phyloP scores from a whole-genome alignment of 2,797 vertebrate species.

The Pseudomugil tenellus region DNA sequence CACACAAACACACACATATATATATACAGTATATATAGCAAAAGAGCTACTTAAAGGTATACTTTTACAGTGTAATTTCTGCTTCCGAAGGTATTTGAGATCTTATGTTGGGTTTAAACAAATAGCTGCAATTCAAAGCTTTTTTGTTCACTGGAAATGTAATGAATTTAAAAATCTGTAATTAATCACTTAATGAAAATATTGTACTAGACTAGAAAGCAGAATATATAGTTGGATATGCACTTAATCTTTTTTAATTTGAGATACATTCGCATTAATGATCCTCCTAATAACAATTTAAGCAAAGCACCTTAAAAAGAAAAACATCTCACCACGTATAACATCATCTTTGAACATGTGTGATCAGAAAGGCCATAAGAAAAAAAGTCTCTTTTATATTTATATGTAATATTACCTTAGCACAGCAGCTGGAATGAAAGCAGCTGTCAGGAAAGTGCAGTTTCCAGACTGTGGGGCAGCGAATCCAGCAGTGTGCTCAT shows the following conservation, averaged over 20 bases:
- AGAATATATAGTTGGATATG: neutral
- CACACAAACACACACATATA: too few relatives aligned
- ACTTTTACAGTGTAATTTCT: neutral
- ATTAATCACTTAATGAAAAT: neutral
- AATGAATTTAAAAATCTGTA: neutral
- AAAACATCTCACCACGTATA: neutral
- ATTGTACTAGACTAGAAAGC: neutral
- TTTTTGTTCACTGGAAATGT: neutral
- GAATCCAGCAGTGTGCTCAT: conserved; percentile 6
- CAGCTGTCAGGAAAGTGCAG: neutral
- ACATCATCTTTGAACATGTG: neutral
- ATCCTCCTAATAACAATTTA: neutral
- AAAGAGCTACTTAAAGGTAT: too few relatives aligned
- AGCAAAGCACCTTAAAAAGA: neutral
- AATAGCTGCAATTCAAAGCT: neutral
- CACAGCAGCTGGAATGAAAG: neutral
- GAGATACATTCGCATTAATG: neutral
- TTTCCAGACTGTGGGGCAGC: neutral
- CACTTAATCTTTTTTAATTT: neutral
- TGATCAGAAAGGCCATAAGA: neutral
- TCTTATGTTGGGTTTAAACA: neutral
- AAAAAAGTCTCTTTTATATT: neutral
- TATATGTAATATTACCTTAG: neutral
- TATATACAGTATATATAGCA: too few relatives aligned
- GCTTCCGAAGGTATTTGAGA: neutral